A percentile compares a stretch with the other conserved stretches of the same genome.
Conservation (phyloP, 2,113 vertebrate species). For the Gymnobelideus leadbeateri region DNA sequence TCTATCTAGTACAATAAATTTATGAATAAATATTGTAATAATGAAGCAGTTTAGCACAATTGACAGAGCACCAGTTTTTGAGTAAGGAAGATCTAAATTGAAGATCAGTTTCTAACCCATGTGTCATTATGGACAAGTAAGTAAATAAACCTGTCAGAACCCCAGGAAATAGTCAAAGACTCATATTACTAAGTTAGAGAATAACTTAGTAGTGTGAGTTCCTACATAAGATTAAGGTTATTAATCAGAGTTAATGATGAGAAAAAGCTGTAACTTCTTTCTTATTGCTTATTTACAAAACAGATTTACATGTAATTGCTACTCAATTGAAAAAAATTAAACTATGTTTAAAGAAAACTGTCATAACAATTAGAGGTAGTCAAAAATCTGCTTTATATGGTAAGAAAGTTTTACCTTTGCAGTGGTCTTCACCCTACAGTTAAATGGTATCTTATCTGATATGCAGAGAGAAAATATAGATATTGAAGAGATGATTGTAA, state of each 20-base stretch:
- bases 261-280: background rate
- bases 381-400: background rate
- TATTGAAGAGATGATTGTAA: background rate
- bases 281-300: background rate
- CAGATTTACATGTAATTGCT: background rate
- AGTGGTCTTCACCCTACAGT: background rate
- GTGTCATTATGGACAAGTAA: background rate
- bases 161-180: background rate
- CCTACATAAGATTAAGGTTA: background rate
- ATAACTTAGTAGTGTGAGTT: background rate
- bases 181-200: background rate
- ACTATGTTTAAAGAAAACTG: background rate
- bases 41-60: background rate
- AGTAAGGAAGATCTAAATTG: background rate
- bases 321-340: background rate
- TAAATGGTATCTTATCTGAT: background rate
- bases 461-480: background rate
- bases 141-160: background rate
- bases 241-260: background rate
- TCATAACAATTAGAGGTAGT: background rate
- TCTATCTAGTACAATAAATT: background rate
- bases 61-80: background rate
- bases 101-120: background rate
- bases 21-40: background rate
- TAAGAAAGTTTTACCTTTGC: background rate